Percentiles rank a stretch among this genome's conserved stretches.
phyloP scores from a whole-genome alignment of 2,888 invertebrate species.

The Neoaliturus tenellus region DNA sequence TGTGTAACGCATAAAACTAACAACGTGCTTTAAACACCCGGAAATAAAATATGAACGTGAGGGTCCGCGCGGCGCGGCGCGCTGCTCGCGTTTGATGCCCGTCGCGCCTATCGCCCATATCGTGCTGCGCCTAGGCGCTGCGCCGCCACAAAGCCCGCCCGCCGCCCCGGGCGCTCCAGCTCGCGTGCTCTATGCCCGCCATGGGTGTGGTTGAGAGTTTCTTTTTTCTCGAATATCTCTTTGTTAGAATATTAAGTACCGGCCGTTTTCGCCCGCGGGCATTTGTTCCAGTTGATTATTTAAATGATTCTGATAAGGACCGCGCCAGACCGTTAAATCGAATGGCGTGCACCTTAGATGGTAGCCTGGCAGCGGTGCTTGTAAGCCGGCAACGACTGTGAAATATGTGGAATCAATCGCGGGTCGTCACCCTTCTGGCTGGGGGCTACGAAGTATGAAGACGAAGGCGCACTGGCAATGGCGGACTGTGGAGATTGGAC shows the following conservation, averaged over 20 bases:
- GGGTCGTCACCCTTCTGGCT: no score
- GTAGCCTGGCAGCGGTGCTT: not conserved
- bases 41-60: no score
- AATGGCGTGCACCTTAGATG: slow-evolving; percentile 4
- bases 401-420: not conserved
- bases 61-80: no score
- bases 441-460: no score
- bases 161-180: not conserved
- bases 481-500: no score
- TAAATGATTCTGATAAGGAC: slow-evolving; percentile 48
- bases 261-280: slow-evolving; percentile 33
- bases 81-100: no score
- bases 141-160: slow-evolving; percentile 4
- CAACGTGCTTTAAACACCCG: no score
- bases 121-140: not conserved
- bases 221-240: slow-evolving; percentile 51
- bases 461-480: no score
- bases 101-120: not conserved
- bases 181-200: slow-evolving; percentile 46
- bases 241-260: slow-evolving; percentile 53
- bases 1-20: no score
- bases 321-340: no score
- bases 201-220: slow-evolving; percentile 34
- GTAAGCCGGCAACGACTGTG: not conserved
- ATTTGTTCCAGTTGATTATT: slow-evolving; percentile 52